Evolutionary conservation across 1,140 invertebrate genomes (phyloP), one percentile per base, ranked within the genome.

Genomic region (Pogonognathellus flavescens): DNA sequence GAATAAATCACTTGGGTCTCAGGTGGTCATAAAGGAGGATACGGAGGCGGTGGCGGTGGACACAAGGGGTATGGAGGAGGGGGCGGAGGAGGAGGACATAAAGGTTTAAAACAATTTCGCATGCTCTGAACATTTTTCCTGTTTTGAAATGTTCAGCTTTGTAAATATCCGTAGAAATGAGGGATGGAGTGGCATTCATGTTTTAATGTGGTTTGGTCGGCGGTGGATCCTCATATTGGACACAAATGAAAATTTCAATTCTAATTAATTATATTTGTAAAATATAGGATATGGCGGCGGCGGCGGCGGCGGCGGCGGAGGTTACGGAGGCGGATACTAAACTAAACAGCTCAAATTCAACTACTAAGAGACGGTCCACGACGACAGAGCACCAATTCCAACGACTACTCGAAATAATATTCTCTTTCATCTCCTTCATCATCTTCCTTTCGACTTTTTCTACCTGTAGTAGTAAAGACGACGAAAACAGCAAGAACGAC

Each of bases 51-150:
- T 31, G 84, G 84, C 4, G 84, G 84, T 2, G 84, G 57, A 53
- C 76, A 53, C 25, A 82, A 82, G 49, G 86, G 86, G 4, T 80
- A 83, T 59, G 86, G 86, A 20, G 76, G 81, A 18, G 85, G 85
- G 18, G 49, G 83, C 31, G 70, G 72, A 66, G 72, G 85, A 82
- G 81, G 59, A 62, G n/a, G n/a, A n/a, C n/a, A n/a, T n/a, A n/a
- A n/a, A n/a, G n/a, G n/a, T n/a, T n/a, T n/a, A n/a, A n/a, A n/a
- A n/a, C n/a, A n/a, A n/a, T n/a, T n/a, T n/a, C n/a, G n/a, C n/a
- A n/a, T n/a, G n/a, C n/a, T n/a, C n/a, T n/a, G n/a, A n/a, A n/a
- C n/a, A n/a, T n/a, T n/a, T n/a, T 49, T 83, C n/a, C 53, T 57
- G 11, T 57, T 14, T n/a, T n/a, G 10, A 57, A 4, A 57, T 57